Conservation (phyloP, 2,888 invertebrate species). For the Adelphocoris suturalis region DNA sequence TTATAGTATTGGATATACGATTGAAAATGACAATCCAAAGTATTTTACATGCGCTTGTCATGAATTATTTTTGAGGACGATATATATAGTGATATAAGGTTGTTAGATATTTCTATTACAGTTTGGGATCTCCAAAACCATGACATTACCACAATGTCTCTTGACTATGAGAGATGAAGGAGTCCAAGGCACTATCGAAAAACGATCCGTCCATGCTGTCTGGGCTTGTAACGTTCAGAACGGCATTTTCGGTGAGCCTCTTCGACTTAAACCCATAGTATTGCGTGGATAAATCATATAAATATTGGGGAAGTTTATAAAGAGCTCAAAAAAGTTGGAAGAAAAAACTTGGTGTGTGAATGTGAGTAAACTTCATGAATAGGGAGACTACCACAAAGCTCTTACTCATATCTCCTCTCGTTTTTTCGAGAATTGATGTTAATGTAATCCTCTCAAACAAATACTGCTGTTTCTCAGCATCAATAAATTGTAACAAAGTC, state of each 20-base stretch:
- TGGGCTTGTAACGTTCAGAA: neutral
- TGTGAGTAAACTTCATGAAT: neutral
- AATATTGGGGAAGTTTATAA: neutral
- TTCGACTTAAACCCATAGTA: neutral
- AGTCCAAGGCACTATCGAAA: neutral
- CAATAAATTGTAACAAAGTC: too few relatives aligned
- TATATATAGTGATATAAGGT: neutral
- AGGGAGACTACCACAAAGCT: neutral
- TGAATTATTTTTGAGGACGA: neutral
- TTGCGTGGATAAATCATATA: conserved; percentile 36
- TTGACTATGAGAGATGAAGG: neutral
- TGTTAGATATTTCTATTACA: neutral
- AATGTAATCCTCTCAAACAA: too few relatives aligned
- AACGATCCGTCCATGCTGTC: conserved; percentile 8
- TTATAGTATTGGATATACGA: too few relatives aligned
- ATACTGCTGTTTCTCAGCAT: too few relatives aligned
- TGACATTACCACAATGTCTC: neutral
- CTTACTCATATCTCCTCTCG: neutral
- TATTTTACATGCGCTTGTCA: neutral
- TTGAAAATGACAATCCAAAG: neutral
- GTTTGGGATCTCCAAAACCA: neutral
- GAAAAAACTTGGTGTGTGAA: neutral
- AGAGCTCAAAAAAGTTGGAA: neutral
- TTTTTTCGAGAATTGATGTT: neutral
- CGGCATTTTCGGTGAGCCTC: neutral